Evolutionary conservation across 1,140 invertebrate genomes (phyloP).

Genomic region (Yoshiicerus persimilis): DNA sequence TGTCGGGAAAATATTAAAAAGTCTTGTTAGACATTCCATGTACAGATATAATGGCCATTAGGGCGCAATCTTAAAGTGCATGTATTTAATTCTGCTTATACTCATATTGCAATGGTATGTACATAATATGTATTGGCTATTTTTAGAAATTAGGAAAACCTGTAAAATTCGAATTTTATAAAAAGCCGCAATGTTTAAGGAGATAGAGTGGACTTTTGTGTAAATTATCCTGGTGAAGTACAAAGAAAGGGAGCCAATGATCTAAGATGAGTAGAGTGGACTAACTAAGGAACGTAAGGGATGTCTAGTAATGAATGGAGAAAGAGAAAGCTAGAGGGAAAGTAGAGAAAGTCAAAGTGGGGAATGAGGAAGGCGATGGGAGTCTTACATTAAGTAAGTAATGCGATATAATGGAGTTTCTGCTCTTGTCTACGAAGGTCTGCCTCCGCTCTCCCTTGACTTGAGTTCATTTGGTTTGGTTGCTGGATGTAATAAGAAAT

Average conservation of each 20-base stretch:
- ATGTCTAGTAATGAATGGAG: not conserved
- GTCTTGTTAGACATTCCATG: not conserved
- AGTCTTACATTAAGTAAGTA: not conserved
- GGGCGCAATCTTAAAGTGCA: too few species aligned
- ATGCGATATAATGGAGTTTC: not conserved
- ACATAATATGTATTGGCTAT: too few species aligned
- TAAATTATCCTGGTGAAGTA: too few species aligned
- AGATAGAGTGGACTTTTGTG: too few species aligned
- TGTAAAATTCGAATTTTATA: too few species aligned
- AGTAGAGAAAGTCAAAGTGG: not conserved
- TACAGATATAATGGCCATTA: not conserved
- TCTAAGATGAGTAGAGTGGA: not conserved
- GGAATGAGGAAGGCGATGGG: not conserved
- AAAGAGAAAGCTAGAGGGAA: not conserved
- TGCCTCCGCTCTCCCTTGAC: not conserved
- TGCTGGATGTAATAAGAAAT: not conserved
- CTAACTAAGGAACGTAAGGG: not conserved
- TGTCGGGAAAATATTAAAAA: too few species aligned
- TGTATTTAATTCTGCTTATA: too few species aligned
- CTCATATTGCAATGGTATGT: too few species aligned
- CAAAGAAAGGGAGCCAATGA: too few species aligned
- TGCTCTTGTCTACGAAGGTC: not conserved
- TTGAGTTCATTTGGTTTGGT: not conserved
- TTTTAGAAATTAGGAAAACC: too few species aligned
- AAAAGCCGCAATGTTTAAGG: too few species aligned